A percentile compares a stretch with the other conserved stretches of the same genome.
phyloP scores from a whole-genome alignment of 2,888 invertebrate species.

The Eilema caniola region DNA sequence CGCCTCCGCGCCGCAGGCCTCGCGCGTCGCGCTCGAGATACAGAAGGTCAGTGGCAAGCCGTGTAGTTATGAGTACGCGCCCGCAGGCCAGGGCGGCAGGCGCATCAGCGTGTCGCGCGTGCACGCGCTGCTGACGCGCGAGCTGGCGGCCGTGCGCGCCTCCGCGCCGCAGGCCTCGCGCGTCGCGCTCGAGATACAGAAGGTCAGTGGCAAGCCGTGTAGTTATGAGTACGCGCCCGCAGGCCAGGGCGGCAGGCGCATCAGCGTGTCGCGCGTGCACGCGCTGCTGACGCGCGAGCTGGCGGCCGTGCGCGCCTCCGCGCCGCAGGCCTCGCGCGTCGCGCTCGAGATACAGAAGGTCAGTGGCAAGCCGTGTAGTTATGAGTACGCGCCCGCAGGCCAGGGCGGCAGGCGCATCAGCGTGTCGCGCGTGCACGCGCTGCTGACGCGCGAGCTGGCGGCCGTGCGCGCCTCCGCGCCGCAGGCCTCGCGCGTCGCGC shows the following conservation, averaged over 20 bases:
- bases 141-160: conserved; percentile 75
- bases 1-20: conserved; percentile 76
- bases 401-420: conserved; percentile 75
- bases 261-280: conserved; percentile 79
- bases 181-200: conserved; percentile 77
- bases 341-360: conserved; percentile 80
- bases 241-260: conserved; percentile 74
- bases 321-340: conserved; percentile 77
- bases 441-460: conserved; percentile 75
- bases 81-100: conserved; percentile 68
- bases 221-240: too few relatives aligned
- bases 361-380: too few relatives aligned
- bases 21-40: conserved; percentile 75
- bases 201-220: conserved; percentile 66
- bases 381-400: too few relatives aligned
- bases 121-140: conserved; percentile 76
- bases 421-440: conserved; percentile 77
- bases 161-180: conserved; percentile 77
- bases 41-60: conserved; percentile 73
- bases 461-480: conserved; percentile 77
- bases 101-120: conserved; percentile 78
- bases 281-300: conserved; percentile 77
- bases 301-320: conserved; percentile 73
- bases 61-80: too few relatives aligned
- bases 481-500: conserved; percentile 73